A percentile compares a stretch with the other conserved stretches of the same genome.
phyloP scores from a whole-genome alignment of 2,113 vertebrate genomes.

The Macquaria ambigua region DNA sequence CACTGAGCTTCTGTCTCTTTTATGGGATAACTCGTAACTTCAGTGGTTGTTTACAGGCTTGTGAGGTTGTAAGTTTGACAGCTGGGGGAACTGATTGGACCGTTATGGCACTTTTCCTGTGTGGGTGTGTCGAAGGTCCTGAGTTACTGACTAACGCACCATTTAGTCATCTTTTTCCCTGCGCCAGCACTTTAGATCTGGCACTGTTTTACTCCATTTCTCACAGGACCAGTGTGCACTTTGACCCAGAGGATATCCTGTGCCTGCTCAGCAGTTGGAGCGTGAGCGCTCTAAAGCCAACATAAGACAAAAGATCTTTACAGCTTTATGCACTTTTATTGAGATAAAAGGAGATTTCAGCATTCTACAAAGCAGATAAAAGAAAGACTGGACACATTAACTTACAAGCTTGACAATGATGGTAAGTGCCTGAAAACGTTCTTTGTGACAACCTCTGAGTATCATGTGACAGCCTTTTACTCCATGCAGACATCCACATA shows the following conservation, averaged over 20 bases:
- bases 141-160: constrained; percentile 76
- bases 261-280: constrained; percentile 72
- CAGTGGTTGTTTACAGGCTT: constrained; percentile 41
- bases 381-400: not conserved
- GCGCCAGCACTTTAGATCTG: constrained; percentile 72
- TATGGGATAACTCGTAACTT: constrained; percentile 9
- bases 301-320: constrained; percentile 26
- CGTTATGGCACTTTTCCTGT: constrained; percentile 56
- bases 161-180: constrained; percentile 67
- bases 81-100: constrained; percentile 39
- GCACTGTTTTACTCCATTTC: constrained; percentile 55
- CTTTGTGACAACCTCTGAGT: constrained; percentile 24
- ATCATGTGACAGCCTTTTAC: constrained; percentile 72
- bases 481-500: not conserved
- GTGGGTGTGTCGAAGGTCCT: constrained; percentile 62
- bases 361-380: constrained; percentile 15
- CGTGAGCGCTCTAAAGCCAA: constrained; percentile 10
- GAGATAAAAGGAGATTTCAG: constrained; percentile 23
- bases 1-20: constrained; percentile 12
- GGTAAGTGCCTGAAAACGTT: constrained; percentile 73
- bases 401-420: constrained; percentile 70
- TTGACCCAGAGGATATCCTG: constrained; percentile 83
- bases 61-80: constrained; percentile 21
- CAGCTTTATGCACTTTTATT: constrained; percentile 29
- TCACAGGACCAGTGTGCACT: constrained; percentile 72